A percentile compares a stretch with the other conserved stretches of the same genome.
Conservation (phyloP, 1,140 invertebrate species). For the Saccostrea cuccullata region DNA sequence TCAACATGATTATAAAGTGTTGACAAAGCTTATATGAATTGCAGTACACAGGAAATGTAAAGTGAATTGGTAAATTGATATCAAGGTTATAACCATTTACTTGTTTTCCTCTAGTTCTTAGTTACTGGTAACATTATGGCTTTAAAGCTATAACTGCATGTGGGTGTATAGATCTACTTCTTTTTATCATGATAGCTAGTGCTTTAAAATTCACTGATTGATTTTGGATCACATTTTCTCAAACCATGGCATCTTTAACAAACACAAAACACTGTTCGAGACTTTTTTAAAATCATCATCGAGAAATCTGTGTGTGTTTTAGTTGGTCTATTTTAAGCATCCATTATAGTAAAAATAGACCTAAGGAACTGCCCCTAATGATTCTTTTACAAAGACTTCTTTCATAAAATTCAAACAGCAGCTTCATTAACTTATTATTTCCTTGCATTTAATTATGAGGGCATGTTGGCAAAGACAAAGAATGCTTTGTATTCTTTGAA, state of each 20-base stretch:
- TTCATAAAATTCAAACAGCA: not conserved
- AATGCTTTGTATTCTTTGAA: not conserved
- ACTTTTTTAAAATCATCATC: no score
- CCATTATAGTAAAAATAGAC: slow-evolving; percentile 9
- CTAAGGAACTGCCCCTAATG: not conserved
- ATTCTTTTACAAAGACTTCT: slow-evolving; percentile 14
- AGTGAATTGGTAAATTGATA: slow-evolving; percentile 9
- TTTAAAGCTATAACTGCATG: not conserved
- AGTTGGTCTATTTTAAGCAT: not conserved
- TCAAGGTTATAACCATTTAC: not conserved
- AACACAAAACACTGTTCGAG: not conserved
- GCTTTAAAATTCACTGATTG: not conserved
- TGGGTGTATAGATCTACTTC: not conserved
- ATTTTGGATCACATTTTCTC: not conserved
- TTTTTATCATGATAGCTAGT: not conserved
- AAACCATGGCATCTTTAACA: not conserved
- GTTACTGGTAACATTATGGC: not conserved
- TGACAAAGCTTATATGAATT: not conserved
- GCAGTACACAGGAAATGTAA: slow-evolving; percentile 7
- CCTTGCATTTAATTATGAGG: not conserved
- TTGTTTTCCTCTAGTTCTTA: not conserved
- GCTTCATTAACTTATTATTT: slow-evolving; percentile 18
- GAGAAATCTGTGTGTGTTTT: not conserved
- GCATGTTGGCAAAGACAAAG: not conserved
- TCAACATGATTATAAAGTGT: not conserved